A percentile compares a stretch with the other conserved stretches of the same genome.
These are phyloP conservation scores for Dendrolimus houi DNA, from an alignment of 2,888 invertebrate species.

Conservation along the genomic window DNA sequence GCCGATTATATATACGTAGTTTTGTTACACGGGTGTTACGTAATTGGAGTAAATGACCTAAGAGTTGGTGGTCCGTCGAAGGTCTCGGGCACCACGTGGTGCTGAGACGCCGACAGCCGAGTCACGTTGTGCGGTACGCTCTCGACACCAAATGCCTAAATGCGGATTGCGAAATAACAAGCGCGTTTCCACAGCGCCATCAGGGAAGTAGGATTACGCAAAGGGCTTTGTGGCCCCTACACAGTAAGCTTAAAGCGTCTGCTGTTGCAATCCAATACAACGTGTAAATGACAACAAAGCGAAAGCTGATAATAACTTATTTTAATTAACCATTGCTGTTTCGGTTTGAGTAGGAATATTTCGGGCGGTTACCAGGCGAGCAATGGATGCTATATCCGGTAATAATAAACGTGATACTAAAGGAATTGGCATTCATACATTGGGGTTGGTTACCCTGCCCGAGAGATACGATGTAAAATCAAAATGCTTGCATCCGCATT, in stretches of 20 bases:
- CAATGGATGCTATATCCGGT: no score
- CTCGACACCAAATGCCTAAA: not conserved
- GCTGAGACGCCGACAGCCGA: conserved; percentile 9
- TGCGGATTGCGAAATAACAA: not conserved
- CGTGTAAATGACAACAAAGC: not conserved
- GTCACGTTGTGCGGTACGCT: not conserved
- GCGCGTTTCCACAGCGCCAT: not conserved
- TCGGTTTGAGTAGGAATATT: not conserved
- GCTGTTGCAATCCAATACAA: conserved; percentile 36
- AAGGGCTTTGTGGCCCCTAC: not conserved
- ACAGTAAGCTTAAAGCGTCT: conserved; percentile 17
- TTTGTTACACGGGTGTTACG: conserved; percentile 71
- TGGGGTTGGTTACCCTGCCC: no score
- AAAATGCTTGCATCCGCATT: no score
- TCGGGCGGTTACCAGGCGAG: no score
- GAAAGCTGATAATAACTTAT: not conserved
- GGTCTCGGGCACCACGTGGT: conserved; percentile 55
- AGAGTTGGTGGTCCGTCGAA: conserved; percentile 56
- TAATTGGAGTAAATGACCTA: conserved; percentile 74
- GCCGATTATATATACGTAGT: conserved; percentile 59
- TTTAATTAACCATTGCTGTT: not conserved
- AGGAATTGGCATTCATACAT: no score
- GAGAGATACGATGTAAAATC: no score
- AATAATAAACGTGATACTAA: no score
- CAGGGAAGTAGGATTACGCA: not conserved